phyloP scores from a whole-genome alignment of 35 echinoderm and acorn worm species.

The Heliocidaris tuberculata region DNA sequence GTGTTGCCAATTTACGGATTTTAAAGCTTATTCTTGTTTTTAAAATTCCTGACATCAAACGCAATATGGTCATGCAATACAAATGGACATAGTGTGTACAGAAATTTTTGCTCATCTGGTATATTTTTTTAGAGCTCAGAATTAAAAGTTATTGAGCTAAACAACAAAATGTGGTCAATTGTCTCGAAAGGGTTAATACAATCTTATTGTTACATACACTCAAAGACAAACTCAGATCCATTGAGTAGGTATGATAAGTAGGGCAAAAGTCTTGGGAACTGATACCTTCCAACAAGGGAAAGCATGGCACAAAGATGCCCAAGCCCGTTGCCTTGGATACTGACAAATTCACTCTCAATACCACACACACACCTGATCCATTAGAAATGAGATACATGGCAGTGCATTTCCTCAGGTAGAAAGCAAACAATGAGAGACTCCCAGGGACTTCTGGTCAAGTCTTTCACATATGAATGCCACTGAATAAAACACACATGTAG shows the following conservation, averaged over 20 bases:
- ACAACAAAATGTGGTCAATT: too few species aligned
- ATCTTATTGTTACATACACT: too few species aligned
- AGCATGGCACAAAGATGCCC: neutral
- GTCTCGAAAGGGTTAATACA: too few species aligned
- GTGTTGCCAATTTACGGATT: too few species aligned
- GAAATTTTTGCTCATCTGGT: too few species aligned
- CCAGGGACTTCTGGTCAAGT: conserved; percentile 21
- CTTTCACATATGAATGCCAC: conserved; percentile 18
- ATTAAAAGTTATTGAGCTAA: too few species aligned
- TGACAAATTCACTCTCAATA: conserved; percentile 17
- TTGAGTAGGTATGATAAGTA: neutral
- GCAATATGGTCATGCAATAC: too few species aligned
- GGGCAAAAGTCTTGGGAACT: neutral
- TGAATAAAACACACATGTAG: neutral
- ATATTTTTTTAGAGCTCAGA: too few species aligned
- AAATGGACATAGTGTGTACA: too few species aligned
- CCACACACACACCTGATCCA: conserved; percentile 35
- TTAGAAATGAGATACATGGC: conserved; percentile 37
- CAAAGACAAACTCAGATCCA: too few species aligned
- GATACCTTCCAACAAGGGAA: neutral
- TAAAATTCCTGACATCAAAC: too few species aligned
- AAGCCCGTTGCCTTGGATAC: conserved; percentile 1
- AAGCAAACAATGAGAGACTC: neutral
- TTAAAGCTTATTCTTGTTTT: too few species aligned
- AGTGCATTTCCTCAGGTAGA: conserved; percentile 23